Base-by-base conservation (phyloP, 2,113 vertebrate species). In the Trichechus manatus region DNA sequence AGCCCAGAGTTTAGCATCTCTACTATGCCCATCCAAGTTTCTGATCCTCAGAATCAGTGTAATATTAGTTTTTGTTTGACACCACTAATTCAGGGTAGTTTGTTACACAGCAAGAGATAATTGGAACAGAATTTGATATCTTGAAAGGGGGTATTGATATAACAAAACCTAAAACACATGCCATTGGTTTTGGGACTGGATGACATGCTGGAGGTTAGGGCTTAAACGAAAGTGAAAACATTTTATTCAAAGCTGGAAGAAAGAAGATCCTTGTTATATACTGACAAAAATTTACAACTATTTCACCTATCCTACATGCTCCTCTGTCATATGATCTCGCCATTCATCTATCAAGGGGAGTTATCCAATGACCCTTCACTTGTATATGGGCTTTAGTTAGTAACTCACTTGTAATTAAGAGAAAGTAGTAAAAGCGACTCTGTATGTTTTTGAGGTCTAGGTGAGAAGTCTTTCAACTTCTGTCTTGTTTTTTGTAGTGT, bases 151-250 rank as follows among this genome's bases (percentile, higher is more conserved):
- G 50, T n/a, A 86, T 25, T 6, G 42, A 17, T 70, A 59, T 53
- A 86, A 77, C 8, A 68, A 36, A 88, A 88, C 9, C 9, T 17
- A 59, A 85, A 66, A 33, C 1, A 70, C 3, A n/a, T 84, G 27
- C 0, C 14, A 29, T 22, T 44, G 39, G 1, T 44, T 61, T 66
- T 1, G 74, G 3, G 1, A 70, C 9, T 44, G 4, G 5, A 13
- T 89, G 47, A 47, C 47, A 22, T 59, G 4, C 29, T 89, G 0
- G 50, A 25, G 66, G 11, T 42, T 15, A 81, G 6, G 15, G 9
- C 6, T 39, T 82, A 36, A 81, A 82, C 31, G 47, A 39, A 80
- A 87, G 17, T 33, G 11, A 6, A 77, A 83, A 61, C 44, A 64
- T 17, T 22, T 44, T 68, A 70, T 27, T 68, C 47, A 72, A 68